A percentile compares a stretch with the other conserved stretches of the same genome.
Evolutionary conservation across 2,797 vertebrate species (phyloP).

Genomic region (Enteromius argenteus): DNA sequence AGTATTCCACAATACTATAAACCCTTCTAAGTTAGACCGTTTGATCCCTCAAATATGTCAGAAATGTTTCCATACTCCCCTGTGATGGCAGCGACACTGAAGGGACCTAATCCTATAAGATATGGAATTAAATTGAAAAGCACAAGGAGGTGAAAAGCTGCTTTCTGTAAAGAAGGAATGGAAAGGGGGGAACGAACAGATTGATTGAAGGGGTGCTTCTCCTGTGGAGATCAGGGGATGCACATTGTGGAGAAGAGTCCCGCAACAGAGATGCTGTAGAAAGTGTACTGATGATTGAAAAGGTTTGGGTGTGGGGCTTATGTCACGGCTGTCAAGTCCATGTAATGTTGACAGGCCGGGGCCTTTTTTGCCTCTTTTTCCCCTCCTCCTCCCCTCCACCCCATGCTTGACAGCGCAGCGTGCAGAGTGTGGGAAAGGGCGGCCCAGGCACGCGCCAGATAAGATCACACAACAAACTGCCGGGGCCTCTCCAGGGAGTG

Average conservation of each 20-base stretch:
- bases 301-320: slow-evolving; percentile 67
- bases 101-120: slow-evolving; percentile 79
- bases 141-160: slow-evolving; percentile 70
- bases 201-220: slow-evolving; percentile 31
- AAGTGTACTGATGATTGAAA: slow-evolving; percentile 78
- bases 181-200: slow-evolving; percentile 58
- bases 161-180: slow-evolving; percentile 47
- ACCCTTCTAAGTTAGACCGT: slow-evolving; percentile 67
- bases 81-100: slow-evolving; percentile 70
- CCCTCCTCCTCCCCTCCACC: slow-evolving; percentile 57
- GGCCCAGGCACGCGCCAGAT: slow-evolving; percentile 87
- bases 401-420: slow-evolving; percentile 78
- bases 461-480: slow-evolving; percentile 82
- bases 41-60: slow-evolving; percentile 83
- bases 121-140: slow-evolving; percentile 86
- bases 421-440: slow-evolving; percentile 89
- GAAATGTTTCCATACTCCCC: slow-evolving; percentile 83
- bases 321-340: slow-evolving; percentile 86
- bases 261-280: slow-evolving; percentile 76
- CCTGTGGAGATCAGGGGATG: slow-evolving; percentile 69
- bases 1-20: slow-evolving; percentile 52
- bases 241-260: slow-evolving; percentile 75
- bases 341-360: slow-evolving; percentile 82
- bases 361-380: slow-evolving; percentile 66
- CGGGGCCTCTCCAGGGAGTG: slow-evolving; percentile 80